Evolutionary conservation across 2,113 vertebrate species (phyloP).

Genomic region (Lagopus leucura): DNA sequence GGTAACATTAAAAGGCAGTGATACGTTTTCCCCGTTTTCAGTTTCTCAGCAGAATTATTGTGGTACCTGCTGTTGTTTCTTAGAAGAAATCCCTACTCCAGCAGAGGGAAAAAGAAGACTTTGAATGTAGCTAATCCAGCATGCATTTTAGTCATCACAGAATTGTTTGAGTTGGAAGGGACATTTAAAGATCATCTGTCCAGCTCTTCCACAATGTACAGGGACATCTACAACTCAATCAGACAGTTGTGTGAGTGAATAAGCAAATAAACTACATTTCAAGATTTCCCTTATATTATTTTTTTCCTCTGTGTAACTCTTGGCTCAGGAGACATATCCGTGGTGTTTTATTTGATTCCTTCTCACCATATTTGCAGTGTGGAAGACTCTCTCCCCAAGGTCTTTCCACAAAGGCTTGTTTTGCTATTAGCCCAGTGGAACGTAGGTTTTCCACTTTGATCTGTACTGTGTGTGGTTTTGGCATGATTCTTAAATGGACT

Average conservation of each 20-base stretch:
- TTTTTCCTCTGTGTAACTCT: background rate
- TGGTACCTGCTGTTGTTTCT: background rate
- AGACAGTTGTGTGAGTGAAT: background rate
- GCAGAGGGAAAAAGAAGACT: background rate
- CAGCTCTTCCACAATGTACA: too few relatives aligned
- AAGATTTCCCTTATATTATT: background rate
- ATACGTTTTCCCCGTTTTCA: background rate
- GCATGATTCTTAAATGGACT: background rate
- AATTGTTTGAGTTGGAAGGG: too few relatives aligned
- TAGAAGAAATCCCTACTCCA: background rate
- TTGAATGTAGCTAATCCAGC: background rate
- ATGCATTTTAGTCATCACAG: background rate
- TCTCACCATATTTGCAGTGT: background rate
- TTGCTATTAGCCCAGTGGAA: background rate
- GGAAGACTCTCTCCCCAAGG: background rate
- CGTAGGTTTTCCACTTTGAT: background rate
- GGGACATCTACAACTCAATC: too few relatives aligned
- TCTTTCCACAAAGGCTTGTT: background rate
- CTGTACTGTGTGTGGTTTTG: background rate
- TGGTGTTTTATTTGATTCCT: background rate
- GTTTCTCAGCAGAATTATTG: slow-evolving; percentile 11
- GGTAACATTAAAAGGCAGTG: background rate
- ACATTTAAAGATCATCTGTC: too few relatives aligned
- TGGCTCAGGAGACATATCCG: background rate
- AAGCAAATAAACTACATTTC: slow-evolving; percentile 7